Evolutionary conservation across 2,797 vertebrate genomes (phyloP).

Genomic region (Danio jaintianensis): DNA sequence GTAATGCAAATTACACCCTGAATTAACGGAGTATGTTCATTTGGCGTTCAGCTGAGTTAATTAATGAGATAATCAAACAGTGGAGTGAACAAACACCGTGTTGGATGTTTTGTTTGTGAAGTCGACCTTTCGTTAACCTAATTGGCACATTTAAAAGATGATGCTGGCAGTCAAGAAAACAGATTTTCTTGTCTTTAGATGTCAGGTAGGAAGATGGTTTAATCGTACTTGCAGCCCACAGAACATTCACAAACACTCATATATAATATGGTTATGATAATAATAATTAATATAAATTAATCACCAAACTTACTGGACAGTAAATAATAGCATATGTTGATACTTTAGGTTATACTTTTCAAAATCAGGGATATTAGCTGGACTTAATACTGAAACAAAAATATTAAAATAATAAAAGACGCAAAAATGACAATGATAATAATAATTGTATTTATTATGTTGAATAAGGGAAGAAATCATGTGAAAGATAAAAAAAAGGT

Average conservation of each 20-base stretch:
- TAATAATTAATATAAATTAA: no score
- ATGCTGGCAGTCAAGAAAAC: neutral
- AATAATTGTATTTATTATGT: neutral
- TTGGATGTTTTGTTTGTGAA: constrained; percentile 1
- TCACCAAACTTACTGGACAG: no score
- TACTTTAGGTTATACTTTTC: no score
- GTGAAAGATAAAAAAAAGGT: neutral
- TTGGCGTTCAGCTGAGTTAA: constrained; percentile 23
- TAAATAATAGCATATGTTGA: no score
- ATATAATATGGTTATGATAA: no score
- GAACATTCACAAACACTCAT: no score
- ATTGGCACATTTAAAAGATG: neutral
- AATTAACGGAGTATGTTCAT: constrained; percentile 16
- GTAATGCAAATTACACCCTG: constrained; percentile 20
- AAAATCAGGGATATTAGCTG: no score
- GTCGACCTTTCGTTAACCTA: constrained; percentile 5
- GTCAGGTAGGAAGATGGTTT: no score
- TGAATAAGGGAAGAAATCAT: neutral
- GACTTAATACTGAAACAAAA: no score
- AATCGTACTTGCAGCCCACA: no score
- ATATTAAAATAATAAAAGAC: no score
- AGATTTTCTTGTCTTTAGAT: neutral
- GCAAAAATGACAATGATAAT: no score
- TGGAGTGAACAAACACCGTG: neutral
- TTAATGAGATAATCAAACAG: constrained; percentile 27